phyloP scores from a whole-genome alignment of 2,113 vertebrate species.

The Monopterus albus region DNA sequence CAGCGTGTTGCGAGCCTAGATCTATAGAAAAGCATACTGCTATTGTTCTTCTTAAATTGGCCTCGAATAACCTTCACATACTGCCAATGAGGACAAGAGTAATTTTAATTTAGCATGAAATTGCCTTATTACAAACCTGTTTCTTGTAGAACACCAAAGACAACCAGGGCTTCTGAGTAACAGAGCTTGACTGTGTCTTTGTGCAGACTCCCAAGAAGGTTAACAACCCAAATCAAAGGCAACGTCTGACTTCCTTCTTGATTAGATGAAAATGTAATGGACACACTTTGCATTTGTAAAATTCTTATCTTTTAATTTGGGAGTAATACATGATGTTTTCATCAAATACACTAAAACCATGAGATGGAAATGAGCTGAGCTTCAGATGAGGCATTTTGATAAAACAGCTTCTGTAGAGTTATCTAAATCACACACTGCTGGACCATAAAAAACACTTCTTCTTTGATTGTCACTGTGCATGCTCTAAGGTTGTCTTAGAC shows the following conservation, averaged over 20 bases:
- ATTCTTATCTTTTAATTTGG: slow-evolving; percentile 42
- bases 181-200: slow-evolving; percentile 17
- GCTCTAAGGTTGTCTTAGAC: slow-evolving; percentile 12
- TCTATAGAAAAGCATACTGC: slow-evolving; percentile 13
- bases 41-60: slow-evolving; percentile 16
- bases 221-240: slow-evolving; percentile 58
- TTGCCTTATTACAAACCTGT: slow-evolving; percentile 47
- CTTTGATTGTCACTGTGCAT: slow-evolving; percentile 23
- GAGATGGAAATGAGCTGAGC: slow-evolving; percentile 24
- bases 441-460: slow-evolving; percentile 34
- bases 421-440: slow-evolving; percentile 23
- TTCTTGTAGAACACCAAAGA: slow-evolving; percentile 58
- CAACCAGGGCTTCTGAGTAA: not conserved
- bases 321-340: slow-evolving; percentile 44
- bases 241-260: slow-evolving; percentile 36
- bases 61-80: slow-evolving; percentile 37
- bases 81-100: slow-evolving; percentile 27
- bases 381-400: slow-evolving; percentile 45
- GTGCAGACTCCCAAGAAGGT: slow-evolving; percentile 44
- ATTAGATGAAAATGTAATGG: slow-evolving; percentile 67
- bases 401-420: slow-evolving; percentile 25
- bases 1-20: slow-evolving; percentile 19
- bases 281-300: slow-evolving; percentile 29
- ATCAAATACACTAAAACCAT: slow-evolving; percentile 47
- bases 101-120: slow-evolving; percentile 54